Evolutionary conservation across 1,140 invertebrate genomes (phyloP), one percentile per base, ranked within the genome.

Genomic region (Drosophila bifasciata): DNA sequence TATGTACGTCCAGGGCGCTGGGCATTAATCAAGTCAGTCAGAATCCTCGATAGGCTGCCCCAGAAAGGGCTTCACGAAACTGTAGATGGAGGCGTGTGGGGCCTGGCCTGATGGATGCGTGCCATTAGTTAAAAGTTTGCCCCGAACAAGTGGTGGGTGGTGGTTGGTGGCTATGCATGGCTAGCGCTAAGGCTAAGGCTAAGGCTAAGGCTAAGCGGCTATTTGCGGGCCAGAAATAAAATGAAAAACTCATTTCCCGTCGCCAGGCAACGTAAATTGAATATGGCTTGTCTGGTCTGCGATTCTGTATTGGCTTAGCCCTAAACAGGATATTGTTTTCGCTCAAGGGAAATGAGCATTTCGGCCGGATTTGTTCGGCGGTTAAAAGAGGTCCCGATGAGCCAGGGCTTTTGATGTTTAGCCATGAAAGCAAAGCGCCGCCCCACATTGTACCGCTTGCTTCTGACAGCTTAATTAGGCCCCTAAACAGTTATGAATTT

Each of bases 251-350:
- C 66, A 83, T 84, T 83, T 83, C 79, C 79, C 75, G 62, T 75
- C 55, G 41, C 36, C 45, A 46, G 43, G 51, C 39, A 44, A 61
- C 43, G 44, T 60, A 83, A 81, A 74, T 83, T 63, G 69, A 76
- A 64, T 73, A 46, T 59, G 43, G 41, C 40, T 58, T 15, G 56
- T 41, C 17, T 45, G 48, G 25, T 43, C 51, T 64, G 71, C 40
- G 61, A 64, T 64, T 64, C 74, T 49, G 11, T 36, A 19, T 49
- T 79, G 52, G 52, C 60, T 75, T 48, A 60, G 32, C 61, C 62
- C 73, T 62, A 63, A 67, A 72, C 80, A 84, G 80, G 80, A 84
- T 84, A 84, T 84, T 79, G 61, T 83, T 70, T 67, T 70, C 48
- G 23, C 43, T 51, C 39, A 68, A 41, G 52, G 71, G 79, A 84